These are phyloP conservation scores for Vulpes vulpes DNA, from an alignment of 2,113 vertebrate genomes.

Conservation along the genomic window DNA sequence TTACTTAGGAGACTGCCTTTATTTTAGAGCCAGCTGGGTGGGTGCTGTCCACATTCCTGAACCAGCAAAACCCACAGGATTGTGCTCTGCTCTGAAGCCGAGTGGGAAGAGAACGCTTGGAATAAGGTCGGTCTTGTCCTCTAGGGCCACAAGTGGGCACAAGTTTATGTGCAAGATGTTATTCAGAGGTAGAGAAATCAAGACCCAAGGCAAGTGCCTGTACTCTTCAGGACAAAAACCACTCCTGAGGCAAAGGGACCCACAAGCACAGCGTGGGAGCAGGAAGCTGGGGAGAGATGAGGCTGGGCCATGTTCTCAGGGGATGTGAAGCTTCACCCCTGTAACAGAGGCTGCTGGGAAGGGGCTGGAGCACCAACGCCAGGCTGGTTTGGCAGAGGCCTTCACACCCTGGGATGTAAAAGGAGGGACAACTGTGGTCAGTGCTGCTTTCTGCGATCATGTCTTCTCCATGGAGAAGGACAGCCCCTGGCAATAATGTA, in stretches of 20 bases:
- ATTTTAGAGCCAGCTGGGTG: not conserved
- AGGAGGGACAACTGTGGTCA: not conserved
- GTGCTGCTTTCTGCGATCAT: not conserved
- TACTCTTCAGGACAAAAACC: not conserved
- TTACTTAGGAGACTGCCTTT: not conserved
- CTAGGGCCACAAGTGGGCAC: too few species aligned
- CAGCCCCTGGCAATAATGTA: too few species aligned
- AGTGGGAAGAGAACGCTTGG: not conserved
- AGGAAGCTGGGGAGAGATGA: not conserved
- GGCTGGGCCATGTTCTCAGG: too few species aligned
- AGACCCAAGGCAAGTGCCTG: not conserved
- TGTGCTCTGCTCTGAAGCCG: too few species aligned
- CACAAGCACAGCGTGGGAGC: not conserved
- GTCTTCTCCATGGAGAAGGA: not conserved
- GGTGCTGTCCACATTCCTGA: not conserved
- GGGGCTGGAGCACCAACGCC: fast-evolving
- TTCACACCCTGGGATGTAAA: too few species aligned
- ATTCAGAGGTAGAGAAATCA: not conserved
- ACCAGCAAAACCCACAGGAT: not conserved
- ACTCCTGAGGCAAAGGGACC: not conserved
- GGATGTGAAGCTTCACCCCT: too few species aligned
- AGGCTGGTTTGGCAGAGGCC: too few species aligned
- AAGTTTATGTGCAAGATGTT: too few species aligned
- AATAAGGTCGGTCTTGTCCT: not conserved
- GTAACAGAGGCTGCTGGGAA: not conserved